Base-by-base conservation (phyloP, 2,797 vertebrate species). In the Aeoliscus strigatus region DNA sequence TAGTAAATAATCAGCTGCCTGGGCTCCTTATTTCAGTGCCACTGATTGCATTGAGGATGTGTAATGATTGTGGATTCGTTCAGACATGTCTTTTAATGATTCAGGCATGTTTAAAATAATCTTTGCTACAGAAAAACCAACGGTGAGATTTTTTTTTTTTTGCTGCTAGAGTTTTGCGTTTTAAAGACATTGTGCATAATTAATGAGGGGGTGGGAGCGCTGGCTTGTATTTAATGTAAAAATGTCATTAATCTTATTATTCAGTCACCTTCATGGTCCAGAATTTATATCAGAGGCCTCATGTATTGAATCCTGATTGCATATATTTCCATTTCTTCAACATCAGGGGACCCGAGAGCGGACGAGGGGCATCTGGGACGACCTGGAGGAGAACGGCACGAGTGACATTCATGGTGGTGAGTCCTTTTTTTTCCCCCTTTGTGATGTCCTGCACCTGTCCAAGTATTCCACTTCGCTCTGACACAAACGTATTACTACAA, bases 241-340 rank as follows among this genome's bases (percentile, higher is more conserved):
- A 87, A 82, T 81, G 43, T 81, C 81, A 87, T 84, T 85, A 86
- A 85, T 82, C 75, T 73, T 80, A 82, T 85, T 87, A 81, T 85
- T 86, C 85, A 73, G 70, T 83, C 78, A 82, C 77, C 81, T 77
- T 77, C 45, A 30, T 78, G 79, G 79, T 76, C 74, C 64, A 77
- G 83, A 86, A 86, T 86, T 85, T 75, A 80, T 83, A 83, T 86
- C 70, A 80, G 35, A 47, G 27, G 62, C 38, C 54, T 74, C 64
- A 70, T 66, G 70, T 62, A 65, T 74, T 61, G 86, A 88, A 87
- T 88, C 66, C 74, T 82, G 80, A 87, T 85, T 60, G 49, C 59
- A 51, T 39, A 41, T 45, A 84, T 84, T 82, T 85, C 73, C 67
- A 85, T 84, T 82, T 80, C 57, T 46, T 63, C 54, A 49, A 62